These are phyloP conservation scores for Biston betularia DNA, from an alignment of 2,888 invertebrate species.

Conservation along the genomic window DNA sequence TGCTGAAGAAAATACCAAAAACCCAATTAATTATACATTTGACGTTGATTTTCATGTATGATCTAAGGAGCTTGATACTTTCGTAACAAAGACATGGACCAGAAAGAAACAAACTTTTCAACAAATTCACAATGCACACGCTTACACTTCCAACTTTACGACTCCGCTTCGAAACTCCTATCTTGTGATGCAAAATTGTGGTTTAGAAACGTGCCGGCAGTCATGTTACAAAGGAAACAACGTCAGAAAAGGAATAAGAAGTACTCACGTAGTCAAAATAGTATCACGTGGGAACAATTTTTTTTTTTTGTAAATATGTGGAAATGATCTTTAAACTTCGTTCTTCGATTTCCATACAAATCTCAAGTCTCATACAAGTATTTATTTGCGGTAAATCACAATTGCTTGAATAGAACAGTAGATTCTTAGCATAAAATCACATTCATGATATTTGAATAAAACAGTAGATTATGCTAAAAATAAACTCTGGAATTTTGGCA, in stretches of 20 bases:
- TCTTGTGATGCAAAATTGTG: conserved; percentile 34
- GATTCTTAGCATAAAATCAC: too few relatives aligned
- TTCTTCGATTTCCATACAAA: too few relatives aligned
- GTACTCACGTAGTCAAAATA: not conserved
- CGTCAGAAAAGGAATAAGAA: conserved; percentile 1
- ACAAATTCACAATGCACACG: conserved; percentile 30
- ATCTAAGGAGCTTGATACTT: not conserved
- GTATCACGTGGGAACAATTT: not conserved
- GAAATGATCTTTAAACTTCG: not conserved
- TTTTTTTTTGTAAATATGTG: not conserved
- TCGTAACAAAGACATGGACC: conserved; percentile 1
- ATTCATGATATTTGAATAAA: too few relatives aligned
- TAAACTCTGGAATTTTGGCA: too few relatives aligned
- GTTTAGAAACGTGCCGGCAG: conserved; percentile 15
- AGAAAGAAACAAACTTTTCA: conserved; percentile 18
- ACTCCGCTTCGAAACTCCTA: conserved; percentile 23
- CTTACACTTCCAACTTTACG: conserved; percentile 26
- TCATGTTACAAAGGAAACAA: conserved; percentile 18
- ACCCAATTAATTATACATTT: not conserved
- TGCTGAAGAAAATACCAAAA: not conserved
- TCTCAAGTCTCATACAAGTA: too few relatives aligned
- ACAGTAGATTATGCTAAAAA: too few relatives aligned
- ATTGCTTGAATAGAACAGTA: too few relatives aligned
- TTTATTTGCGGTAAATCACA: too few relatives aligned
- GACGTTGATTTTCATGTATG: not conserved